phyloP scores from a whole-genome alignment of 2,113 vertebrate genomes.

The Coryphaenoides rupestris region DNA sequence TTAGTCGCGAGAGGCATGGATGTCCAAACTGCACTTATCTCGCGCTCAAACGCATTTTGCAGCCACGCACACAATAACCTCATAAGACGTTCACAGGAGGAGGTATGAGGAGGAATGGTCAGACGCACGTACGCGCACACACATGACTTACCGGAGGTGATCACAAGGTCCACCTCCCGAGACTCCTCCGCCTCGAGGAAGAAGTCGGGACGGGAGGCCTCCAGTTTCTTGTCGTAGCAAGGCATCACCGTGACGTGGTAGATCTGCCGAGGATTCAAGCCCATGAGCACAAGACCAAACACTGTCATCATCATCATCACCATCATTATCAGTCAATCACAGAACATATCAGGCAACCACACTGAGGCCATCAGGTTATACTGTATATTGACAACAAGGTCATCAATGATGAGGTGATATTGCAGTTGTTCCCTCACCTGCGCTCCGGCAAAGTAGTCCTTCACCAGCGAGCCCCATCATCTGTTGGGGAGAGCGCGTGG shows the following conservation, averaged over 20 bases:
- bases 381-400: too few relatives aligned
- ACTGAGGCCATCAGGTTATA: too few relatives aligned
- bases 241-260: constrained; percentile 96
- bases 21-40: too few relatives aligned
- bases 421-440: constrained; percentile 67
- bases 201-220: constrained; percentile 92
- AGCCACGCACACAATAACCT: too few relatives aligned
- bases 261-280: constrained; percentile 75
- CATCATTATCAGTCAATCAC: background rate
- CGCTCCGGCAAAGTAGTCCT: constrained; percentile 81
- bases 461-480: constrained; percentile 95
- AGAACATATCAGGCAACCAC: too few relatives aligned
- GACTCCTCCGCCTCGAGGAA: constrained; percentile 78
- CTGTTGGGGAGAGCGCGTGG: constrained; percentile 90
- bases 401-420: too few relatives aligned
- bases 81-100: too few relatives aligned
- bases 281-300: constrained; percentile 61
- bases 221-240: constrained; percentile 96
- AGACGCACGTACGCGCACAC: background rate
- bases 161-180: constrained; percentile 93
- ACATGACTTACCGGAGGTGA: constrained; percentile 83
- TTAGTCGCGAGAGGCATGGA: too few relatives aligned
- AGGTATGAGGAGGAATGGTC: too few relatives aligned
- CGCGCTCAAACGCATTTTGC: too few relatives aligned
- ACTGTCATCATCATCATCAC: background rate